Base-by-base conservation (phyloP, 2,113 vertebrate genomes). In the Alligator sinensis region DNA sequence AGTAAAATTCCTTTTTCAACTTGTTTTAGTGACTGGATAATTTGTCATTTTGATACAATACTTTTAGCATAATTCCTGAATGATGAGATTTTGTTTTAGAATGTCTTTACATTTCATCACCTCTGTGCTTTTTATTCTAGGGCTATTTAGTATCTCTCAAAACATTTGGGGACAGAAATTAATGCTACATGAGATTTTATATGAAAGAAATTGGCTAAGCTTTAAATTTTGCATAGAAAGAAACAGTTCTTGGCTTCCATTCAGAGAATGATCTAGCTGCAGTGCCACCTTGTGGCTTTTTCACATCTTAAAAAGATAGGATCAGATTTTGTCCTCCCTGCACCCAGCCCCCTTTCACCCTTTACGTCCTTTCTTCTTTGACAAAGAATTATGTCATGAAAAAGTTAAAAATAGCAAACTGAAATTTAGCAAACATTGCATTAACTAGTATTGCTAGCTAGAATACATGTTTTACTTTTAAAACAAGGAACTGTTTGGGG, bases 261-360 rank as follows among this genome's bases (percentile, higher is more conserved):
- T 82, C 58, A 89, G 47, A 79, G 76, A 70, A 28, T 1, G 79
- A 61, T 77, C 94, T 94, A 76, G 76, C 84, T 96, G 89, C 59
- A 96, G 84, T 95, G 88, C 97, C 94, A 95, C 93, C 96, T 64
- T 85, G 94, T 97, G 92, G 94, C 83, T 55, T 86, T 66, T 82
- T 78, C 80, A 22, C 13, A 62, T 38, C 47, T 47, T 38, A 9
- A 47, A 47, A 47, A 9, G 47, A 47, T 6, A 47, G 47, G 8
- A 47, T 47, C 47, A 47, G 47, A 47, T 47, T 47, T 47, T 47
- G 8, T 47, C 47, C 47, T 47, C 47, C 47, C 47, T 47, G 47
- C 47, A 47, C 47, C 47, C 47, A 47, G 47, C 47, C 47, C 47
- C 47, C 47, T 47, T 47, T 47, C 47, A 47, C 7, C 8, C 47